A percentile compares a stretch with the other conserved stretches of the same genome.
Evolutionary conservation across 1,140 invertebrate genomes (phyloP).

Genomic region (Belonocnema kinseyi): DNA sequence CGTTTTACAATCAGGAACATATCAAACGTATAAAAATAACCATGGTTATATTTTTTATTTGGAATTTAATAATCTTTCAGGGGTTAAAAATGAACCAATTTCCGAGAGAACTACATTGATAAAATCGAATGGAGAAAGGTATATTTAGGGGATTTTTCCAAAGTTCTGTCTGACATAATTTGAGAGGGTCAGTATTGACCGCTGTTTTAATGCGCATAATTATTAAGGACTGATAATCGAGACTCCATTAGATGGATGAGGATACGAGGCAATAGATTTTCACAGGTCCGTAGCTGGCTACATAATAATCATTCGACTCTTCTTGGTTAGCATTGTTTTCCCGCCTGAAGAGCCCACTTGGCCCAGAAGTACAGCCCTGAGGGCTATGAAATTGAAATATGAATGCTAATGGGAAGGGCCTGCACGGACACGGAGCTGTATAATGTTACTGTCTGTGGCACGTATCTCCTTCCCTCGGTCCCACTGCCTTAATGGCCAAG

Average conservation of each 20-base stretch:
- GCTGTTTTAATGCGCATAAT: constrained; percentile 68
- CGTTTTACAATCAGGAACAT: constrained; percentile 13
- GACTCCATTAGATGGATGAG: constrained; percentile 62
- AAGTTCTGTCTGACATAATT: not conserved
- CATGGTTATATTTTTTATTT: not conserved
- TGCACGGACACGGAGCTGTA: constrained; percentile 45
- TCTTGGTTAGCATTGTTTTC: constrained; percentile 17
- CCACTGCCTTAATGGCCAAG: constrained; percentile 40
- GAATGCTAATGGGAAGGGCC: constrained; percentile 63
- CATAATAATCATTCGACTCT: constrained; percentile 1
- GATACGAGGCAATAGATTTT: constrained; percentile 67
- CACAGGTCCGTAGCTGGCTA: constrained; percentile 18
- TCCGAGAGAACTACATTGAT: not conserved
- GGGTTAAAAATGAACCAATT: constrained; percentile 4
- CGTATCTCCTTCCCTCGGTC: constrained; percentile 38
- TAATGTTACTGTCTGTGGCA: constrained; percentile 55
- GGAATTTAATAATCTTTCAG: not conserved
- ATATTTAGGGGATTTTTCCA: not conserved
- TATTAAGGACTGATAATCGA: constrained; percentile 72
- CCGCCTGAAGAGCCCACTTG: constrained; percentile 37
- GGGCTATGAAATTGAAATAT: constrained; percentile 67
- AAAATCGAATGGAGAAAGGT: not conserved
- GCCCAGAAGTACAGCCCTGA: constrained; percentile 45
- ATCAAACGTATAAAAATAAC: constrained; percentile 2
- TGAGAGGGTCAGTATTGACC: constrained; percentile 63